Percentiles rank a stretch among this genome's conserved stretches.
phyloP scores from a whole-genome alignment of 2,113 vertebrate species.

The Neolamprologus sp. region DNA sequence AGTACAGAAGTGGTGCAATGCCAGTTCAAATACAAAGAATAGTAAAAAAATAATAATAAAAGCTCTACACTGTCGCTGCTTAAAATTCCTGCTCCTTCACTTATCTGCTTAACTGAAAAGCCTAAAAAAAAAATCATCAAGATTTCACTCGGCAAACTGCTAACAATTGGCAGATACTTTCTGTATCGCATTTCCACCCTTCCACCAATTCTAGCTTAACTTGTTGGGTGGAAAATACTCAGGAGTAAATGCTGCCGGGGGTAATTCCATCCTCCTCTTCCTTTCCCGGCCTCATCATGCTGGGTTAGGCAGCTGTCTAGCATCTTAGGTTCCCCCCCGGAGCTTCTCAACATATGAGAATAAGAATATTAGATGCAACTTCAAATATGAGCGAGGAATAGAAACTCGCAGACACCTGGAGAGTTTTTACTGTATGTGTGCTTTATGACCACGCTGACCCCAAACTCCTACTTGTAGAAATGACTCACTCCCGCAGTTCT shows the following conservation, averaged over 20 bases:
- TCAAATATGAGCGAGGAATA: neutral
- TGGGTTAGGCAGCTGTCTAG: neutral
- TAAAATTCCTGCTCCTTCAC: neutral
- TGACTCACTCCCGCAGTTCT: neutral
- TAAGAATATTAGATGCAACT: neutral
- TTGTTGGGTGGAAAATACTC: neutral
- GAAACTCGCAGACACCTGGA: neutral
- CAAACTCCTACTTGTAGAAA: neutral
- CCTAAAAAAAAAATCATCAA: neutral
- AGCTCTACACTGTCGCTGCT: neutral
- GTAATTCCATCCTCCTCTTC: slow-evolving; percentile 47
- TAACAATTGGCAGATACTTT: neutral
- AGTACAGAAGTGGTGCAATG: neutral
- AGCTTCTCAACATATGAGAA: neutral
- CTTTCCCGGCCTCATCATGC: slow-evolving; percentile 11
- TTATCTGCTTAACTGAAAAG: neutral
- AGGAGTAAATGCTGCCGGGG: neutral
- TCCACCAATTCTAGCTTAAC: neutral
- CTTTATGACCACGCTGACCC: neutral
- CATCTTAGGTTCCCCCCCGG: neutral
- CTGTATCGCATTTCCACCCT: neutral
- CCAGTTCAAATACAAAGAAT: slow-evolving; percentile 17
- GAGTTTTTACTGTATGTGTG: neutral
- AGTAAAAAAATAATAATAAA: neutral
- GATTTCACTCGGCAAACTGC: neutral